These are phyloP conservation scores for Hipposideros armiger DNA, from an alignment of 2,113 vertebrate genomes.

Conservation along the genomic window DNA sequence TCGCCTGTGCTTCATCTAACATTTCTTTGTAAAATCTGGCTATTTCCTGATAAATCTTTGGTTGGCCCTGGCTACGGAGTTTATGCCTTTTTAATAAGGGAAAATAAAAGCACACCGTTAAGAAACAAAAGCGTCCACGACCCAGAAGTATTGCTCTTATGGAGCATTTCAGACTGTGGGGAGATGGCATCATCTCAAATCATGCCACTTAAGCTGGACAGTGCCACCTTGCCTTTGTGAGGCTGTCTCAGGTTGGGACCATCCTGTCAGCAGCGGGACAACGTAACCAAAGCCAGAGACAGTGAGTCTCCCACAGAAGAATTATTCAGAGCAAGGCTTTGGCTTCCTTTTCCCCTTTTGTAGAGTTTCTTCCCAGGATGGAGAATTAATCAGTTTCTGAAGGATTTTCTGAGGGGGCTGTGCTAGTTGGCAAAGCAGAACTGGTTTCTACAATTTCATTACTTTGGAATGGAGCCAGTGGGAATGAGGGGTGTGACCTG, in stretches of 20 bases:
- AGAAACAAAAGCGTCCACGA: neutral
- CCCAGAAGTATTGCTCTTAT: neutral
- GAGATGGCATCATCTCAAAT: neutral
- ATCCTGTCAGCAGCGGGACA: neutral
- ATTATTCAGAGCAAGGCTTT: neutral
- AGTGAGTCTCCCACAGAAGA: neutral
- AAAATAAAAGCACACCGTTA: neutral
- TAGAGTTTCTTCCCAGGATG: constrained; percentile 21
- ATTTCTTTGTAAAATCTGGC: neutral
- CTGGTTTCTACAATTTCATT: neutral
- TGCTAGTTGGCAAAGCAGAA: neutral
- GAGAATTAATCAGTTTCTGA: constrained; percentile 14
- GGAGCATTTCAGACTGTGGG: neutral
- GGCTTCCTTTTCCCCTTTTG: neutral
- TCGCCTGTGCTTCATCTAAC: neutral
- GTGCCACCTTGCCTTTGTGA: neutral
- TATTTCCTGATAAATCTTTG: neutral
- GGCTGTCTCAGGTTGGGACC: neutral
- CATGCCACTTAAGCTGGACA: no score
- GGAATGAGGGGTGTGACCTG: neutral
- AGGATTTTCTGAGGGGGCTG: neutral
- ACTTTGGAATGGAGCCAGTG: constrained; percentile 13
- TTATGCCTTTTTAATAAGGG: neutral
- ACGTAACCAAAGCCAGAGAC: neutral
- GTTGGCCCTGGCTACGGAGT: neutral